phyloP scores from a whole-genome alignment of 1,140 invertebrate genomes.

The Drosophila sp. region DNA sequence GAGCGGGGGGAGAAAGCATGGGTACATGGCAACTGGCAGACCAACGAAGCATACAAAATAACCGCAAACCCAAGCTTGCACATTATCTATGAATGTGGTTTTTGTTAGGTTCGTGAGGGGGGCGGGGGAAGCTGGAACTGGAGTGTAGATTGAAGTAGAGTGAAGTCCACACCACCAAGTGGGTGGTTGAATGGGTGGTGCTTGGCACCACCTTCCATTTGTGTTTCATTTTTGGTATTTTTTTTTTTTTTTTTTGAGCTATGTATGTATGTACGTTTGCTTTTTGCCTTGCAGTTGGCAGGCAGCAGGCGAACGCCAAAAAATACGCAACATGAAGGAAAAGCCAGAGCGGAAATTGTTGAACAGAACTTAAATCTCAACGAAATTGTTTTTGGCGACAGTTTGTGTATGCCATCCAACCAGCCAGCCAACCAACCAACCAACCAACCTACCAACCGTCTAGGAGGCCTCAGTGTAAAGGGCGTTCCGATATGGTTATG shows the following conservation, averaged over 20 bases:
- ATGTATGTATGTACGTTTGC: neutral
- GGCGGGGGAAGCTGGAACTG: slow-evolving; percentile 4
- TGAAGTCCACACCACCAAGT: neutral
- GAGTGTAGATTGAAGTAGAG: slow-evolving; percentile 7
- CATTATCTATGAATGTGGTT: slow-evolving; percentile 78
- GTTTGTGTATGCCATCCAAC: slow-evolving; percentile 48
- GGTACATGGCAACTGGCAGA: slow-evolving; percentile 66
- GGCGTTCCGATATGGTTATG: slow-evolving; percentile 6
- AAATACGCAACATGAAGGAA: slow-evolving; percentile 26
- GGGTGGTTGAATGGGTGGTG: slow-evolving; percentile 1
- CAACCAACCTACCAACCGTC: slow-evolving; percentile 6
- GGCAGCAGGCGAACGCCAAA: slow-evolving; percentile 7
- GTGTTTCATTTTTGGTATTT: slow-evolving; percentile 17
- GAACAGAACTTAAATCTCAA: slow-evolving; percentile 77
- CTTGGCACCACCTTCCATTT: slow-evolving; percentile 12
- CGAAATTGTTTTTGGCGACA: slow-evolving; percentile 80
- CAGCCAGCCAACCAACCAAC: slow-evolving; percentile 9
- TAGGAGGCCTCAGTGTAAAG: slow-evolving; percentile 24
- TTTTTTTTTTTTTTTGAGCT: slow-evolving; percentile 24
- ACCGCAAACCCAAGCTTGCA: slow-evolving; percentile 75
- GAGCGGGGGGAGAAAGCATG: slow-evolving; percentile 24
- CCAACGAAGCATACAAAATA: slow-evolving; percentile 77
- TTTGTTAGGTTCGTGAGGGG: slow-evolving; percentile 45
- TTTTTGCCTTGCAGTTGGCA: slow-evolving; percentile 10
- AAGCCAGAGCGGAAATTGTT: slow-evolving; percentile 69